Percentiles rank a stretch among this genome's conserved stretches.
phyloP scores from a whole-genome alignment of 2,113 vertebrate species.

The Greenwoodochromis staneri region DNA sequence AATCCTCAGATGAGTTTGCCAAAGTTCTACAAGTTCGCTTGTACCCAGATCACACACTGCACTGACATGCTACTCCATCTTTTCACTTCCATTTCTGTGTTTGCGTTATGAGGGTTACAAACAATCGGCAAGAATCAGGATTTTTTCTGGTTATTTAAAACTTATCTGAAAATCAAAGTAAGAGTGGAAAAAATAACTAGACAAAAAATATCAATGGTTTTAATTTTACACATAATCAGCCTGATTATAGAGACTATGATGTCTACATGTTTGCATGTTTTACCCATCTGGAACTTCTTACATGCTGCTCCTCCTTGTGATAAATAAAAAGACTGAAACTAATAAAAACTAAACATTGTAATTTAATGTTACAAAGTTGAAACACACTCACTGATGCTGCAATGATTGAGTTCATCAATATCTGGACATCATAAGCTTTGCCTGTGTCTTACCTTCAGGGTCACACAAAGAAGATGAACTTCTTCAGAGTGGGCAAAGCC shows the following conservation, averaged over 20 bases:
- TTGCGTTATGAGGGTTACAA: not conserved
- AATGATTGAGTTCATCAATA: not conserved
- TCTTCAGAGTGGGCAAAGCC: conserved; percentile 84
- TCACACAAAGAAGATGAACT: conserved; percentile 97
- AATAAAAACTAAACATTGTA: not conserved
- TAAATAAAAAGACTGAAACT: not conserved
- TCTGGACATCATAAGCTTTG: not conserved
- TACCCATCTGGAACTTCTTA: not conserved
- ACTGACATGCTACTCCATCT: not conserved
- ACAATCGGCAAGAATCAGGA: not conserved
- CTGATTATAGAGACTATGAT: not conserved
- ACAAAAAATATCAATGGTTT: not conserved
- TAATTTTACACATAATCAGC: not conserved
- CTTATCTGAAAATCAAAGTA: not conserved
- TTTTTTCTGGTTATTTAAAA: not conserved
- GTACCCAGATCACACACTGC: not conserved
- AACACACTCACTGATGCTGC: not conserved
- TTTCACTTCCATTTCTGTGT: not conserved
- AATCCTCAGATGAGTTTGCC: not conserved
- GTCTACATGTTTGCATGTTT: not conserved
- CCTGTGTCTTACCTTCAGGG: conserved; percentile 67
- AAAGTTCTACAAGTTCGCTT: not conserved
- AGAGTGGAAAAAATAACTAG: not conserved
- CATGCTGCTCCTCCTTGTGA: not conserved
- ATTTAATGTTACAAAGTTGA: not conserved